Evolutionary conservation across 2,797 vertebrate species (phyloP).

Genomic region (Acrossocheilus wenchowensis): DNA sequence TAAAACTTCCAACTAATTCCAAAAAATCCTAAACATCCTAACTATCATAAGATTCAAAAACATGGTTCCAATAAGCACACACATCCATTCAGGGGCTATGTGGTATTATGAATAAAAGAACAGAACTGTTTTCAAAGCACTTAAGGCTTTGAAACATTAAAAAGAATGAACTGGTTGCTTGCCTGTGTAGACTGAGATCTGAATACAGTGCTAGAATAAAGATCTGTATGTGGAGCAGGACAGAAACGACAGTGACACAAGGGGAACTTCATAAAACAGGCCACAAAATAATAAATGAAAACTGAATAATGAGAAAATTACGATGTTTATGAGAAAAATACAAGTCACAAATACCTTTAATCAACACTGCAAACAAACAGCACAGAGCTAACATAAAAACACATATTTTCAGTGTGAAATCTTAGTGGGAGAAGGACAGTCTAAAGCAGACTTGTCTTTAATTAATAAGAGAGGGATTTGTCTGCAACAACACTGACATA

Average conservation of each 20-base stretch:
- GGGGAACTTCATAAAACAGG: not conserved
- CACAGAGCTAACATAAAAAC: not conserved
- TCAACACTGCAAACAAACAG: not conserved
- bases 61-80: not conserved
- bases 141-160: constrained; percentile 40
- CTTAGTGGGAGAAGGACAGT: constrained; percentile 47
- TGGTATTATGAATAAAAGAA: constrained; percentile 38
- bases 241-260: not conserved
- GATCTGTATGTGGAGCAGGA: not conserved
- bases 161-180: constrained; percentile 22
- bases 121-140: constrained; percentile 32
- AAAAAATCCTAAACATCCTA: not conserved
- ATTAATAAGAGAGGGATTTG: constrained; percentile 67
- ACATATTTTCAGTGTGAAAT: constrained; percentile 21
- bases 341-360: not conserved
- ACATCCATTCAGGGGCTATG: constrained; percentile 5
- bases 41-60: not conserved
- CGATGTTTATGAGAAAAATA: not conserved
- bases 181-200: constrained; percentile 12
- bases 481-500: constrained; percentile 61
- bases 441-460: constrained; percentile 55
- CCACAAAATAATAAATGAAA: not conserved
- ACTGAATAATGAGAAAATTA: not conserved
- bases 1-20: not conserved
- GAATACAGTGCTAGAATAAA: not conserved